Conservation (phyloP, 2,888 invertebrate genomes). For the Aproaerema taeniolella region DNA sequence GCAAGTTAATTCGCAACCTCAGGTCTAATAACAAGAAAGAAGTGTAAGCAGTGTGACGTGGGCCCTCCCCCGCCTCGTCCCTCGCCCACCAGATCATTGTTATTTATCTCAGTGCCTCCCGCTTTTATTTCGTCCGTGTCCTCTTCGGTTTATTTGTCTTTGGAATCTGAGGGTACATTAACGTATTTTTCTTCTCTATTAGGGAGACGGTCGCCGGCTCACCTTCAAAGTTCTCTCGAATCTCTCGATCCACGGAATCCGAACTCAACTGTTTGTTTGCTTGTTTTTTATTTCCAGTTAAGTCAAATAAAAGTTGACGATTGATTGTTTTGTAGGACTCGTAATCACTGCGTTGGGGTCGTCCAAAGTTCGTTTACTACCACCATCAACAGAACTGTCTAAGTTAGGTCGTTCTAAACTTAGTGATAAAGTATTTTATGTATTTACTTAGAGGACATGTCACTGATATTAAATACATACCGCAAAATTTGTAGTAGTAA, state of each 20-base stretch:
- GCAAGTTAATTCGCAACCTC: constrained; percentile 16
- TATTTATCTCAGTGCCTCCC: constrained; percentile 66
- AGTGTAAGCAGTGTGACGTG: constrained; percentile 48
- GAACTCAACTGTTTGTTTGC: constrained; percentile 52
- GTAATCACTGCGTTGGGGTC: constrained; percentile 50
- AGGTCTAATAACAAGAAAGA: constrained; percentile 39
- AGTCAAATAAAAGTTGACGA: constrained; percentile 75
- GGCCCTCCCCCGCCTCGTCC: constrained; percentile 22
- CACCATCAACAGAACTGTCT: constrained; percentile 36
- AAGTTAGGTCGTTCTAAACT: constrained; percentile 38
- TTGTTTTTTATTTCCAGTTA: constrained; percentile 67
- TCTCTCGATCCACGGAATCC: constrained; percentile 55
- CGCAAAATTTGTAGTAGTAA: constrained; percentile 19
- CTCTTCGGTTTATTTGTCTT: constrained; percentile 73
- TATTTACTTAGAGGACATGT: constrained; percentile 29
- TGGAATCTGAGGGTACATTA: constrained; percentile 73
- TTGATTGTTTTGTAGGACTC: constrained; percentile 65
- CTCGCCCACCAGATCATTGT: constrained; percentile 55
- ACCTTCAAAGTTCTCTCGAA: constrained; percentile 69
- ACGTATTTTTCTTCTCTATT: constrained; percentile 78
- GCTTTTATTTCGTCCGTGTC: constrained; percentile 71
- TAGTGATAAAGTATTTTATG: constrained; percentile 35
- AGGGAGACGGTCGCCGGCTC: constrained; percentile 65
- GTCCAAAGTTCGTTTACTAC: constrained; percentile 43
- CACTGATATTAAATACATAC: constrained; percentile 24